phyloP scores from a whole-genome alignment of 2,797 vertebrate genomes.

The Rhynchotus rufescens region DNA sequence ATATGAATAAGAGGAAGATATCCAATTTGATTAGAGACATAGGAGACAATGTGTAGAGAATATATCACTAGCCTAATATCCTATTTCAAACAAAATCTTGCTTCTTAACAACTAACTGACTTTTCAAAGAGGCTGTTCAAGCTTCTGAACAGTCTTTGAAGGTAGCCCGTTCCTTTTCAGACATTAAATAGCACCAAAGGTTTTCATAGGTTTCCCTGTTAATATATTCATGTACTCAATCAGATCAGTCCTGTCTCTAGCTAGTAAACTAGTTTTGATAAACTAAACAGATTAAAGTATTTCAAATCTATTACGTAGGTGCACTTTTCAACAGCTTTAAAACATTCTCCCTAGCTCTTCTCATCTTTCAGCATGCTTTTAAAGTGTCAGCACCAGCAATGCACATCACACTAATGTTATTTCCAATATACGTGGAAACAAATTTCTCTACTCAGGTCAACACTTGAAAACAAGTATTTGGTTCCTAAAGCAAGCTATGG shows the following conservation, averaged over 20 bases:
- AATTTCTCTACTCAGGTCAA: neutral
- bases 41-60: neutral
- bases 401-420: neutral
- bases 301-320: neutral
- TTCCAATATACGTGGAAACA: neutral
- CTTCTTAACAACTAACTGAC: neutral
- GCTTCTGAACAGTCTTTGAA: neutral
- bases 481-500: neutral
- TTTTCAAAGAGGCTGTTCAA: neutral
- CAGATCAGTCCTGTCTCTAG: neutral
- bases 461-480: neutral
- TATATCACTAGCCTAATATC: neutral
- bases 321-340: neutral
- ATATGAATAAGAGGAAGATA: neutral
- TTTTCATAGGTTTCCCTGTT: neutral
- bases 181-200: neutral
- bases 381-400: neutral
- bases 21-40: neutral
- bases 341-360: neutral
- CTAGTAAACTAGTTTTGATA: neutral
- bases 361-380: neutral
- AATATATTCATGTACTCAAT: neutral
- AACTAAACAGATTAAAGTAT: neutral
- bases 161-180: neutral
- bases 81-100: neutral